Evolutionary conservation across 2,113 vertebrate genomes (phyloP), one percentile per base, ranked within the genome.

Genomic region (Rissa tridactyla): DNA sequence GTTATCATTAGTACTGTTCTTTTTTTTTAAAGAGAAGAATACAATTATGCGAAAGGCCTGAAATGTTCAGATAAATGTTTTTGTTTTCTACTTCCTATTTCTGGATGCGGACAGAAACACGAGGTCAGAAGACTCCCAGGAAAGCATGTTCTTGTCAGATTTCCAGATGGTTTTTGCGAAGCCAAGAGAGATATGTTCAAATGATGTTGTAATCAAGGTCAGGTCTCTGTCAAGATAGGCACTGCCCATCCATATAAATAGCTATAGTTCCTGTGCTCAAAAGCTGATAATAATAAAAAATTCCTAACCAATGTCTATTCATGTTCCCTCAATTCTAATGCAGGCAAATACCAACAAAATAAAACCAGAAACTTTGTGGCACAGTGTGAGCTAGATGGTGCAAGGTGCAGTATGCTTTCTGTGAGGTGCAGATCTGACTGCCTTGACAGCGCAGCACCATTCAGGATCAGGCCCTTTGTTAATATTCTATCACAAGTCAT

Each of bases 111-210:
- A 91, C 65, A 90, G 70, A 91, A 92, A 72, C 29, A 79, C 7
- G 2, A 79, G 77, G 54, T 82, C 72, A 55, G 83, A 84, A 82
- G 75, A 18, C 75, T 92, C 83, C 55, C 62, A 94, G 86, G 69
- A 94, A 93, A 85, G 38, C 40, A 34, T 36, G 75, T 96, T 93
- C 86, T 80, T 89, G 70, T 82, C 88, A 73, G 65, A 40, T 72
- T 71, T 93, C 86, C 95, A 92, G 55, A 11, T 7, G 7, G 5
- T 61, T 80, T 86, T 71, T 60, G 65, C n/a, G 58, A 72, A 91
- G 40, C 65, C 72, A 27, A 32, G 44, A 38, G 38, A 77, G 65
- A 80, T 1, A 19, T 7, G 27, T 70, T 94, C 36, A 79, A 40
- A n/a, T 27, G 38, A 46, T 94, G 80, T 44, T 68, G 80, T 80